Evolutionary conservation across 2,113 vertebrate genomes (phyloP).

Genomic region (Mugil cephalus): DNA sequence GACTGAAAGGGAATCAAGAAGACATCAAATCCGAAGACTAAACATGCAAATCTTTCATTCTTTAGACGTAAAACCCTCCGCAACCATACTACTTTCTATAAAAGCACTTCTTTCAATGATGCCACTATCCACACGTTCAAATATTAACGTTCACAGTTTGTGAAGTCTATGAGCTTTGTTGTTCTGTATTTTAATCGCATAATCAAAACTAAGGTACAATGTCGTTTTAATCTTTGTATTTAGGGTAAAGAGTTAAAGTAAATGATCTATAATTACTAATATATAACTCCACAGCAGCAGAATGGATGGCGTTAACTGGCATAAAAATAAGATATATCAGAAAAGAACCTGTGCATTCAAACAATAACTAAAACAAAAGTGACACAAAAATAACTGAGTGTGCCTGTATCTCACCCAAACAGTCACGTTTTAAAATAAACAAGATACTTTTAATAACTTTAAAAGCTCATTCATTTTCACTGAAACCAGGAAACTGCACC

Average conservation of each 20-base stretch:
- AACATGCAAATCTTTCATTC: conserved; percentile 46
- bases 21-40: conserved; percentile 60
- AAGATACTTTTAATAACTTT: conserved; percentile 11
- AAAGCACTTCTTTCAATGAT: conserved; percentile 40
- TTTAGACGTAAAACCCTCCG: conserved; percentile 49
- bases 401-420: conserved; percentile 29
- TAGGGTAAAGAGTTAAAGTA: conserved; percentile 14
- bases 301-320: conserved; percentile 38
- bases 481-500: conserved; percentile 28
- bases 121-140: conserved; percentile 44
- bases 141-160: conserved; percentile 34
- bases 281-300: conserved; percentile 56
- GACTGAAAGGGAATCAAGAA: conserved; percentile 56
- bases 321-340: conserved; percentile 9
- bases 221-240: conserved; percentile 24
- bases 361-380: conserved; percentile 28
- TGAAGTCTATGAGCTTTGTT: conserved; percentile 21
- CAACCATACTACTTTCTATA: conserved; percentile 50
- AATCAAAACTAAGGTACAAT: conserved; percentile 20
- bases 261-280: conserved; percentile 29
- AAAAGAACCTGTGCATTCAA: conserved; percentile 17
- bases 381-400: conserved; percentile 13
- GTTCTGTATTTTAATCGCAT: conserved; percentile 8
- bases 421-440: conserved; percentile 32
- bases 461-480: conserved; percentile 32